These are phyloP conservation scores for Rotaria sp. DNA, from an alignment of 2,888 invertebrate species.

Conservation along the genomic window DNA sequence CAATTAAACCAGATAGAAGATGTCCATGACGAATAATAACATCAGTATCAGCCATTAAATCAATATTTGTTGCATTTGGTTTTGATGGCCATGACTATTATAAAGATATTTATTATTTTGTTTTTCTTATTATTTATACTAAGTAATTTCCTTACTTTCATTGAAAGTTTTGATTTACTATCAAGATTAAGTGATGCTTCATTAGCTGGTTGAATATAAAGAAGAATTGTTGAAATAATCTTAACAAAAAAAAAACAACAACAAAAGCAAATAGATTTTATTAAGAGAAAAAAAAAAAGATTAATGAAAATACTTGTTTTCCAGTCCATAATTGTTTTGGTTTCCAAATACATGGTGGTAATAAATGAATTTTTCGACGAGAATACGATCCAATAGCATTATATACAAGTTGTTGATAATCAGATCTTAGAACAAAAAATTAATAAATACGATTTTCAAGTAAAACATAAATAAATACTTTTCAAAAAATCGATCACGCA, in stretches of 20 bases:
- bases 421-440: constrained; percentile 58
- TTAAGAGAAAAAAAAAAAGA: not conserved
- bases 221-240: constrained; percentile 76
- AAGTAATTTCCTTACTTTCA: not conserved
- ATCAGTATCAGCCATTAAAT: constrained; percentile 76
- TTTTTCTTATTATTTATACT: not conserved
- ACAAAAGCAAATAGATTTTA: constrained; percentile 26
- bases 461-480: not conserved
- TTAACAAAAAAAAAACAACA: too few relatives aligned
- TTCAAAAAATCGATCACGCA: constrained; percentile 75
- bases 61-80: constrained; percentile 49
- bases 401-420: constrained; percentile 84
- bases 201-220: constrained; percentile 71
- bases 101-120: not conserved
- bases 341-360: constrained; percentile 80
- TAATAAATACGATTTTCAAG: not conserved
- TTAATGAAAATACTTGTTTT: constrained; percentile 65
- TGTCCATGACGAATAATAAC: constrained; percentile 81
- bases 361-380: constrained; percentile 63
- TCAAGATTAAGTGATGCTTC: constrained; percentile 44
- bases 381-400: constrained; percentile 60
- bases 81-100: constrained; percentile 62
- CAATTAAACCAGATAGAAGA: constrained; percentile 79
- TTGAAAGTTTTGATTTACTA: constrained; percentile 37
- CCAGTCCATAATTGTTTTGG: constrained; percentile 88